Percentiles rank a stretch among this genome's conserved stretches.
phyloP scores from a whole-genome alignment of 2,888 invertebrate genomes.

The Odontocerum albicorne region DNA sequence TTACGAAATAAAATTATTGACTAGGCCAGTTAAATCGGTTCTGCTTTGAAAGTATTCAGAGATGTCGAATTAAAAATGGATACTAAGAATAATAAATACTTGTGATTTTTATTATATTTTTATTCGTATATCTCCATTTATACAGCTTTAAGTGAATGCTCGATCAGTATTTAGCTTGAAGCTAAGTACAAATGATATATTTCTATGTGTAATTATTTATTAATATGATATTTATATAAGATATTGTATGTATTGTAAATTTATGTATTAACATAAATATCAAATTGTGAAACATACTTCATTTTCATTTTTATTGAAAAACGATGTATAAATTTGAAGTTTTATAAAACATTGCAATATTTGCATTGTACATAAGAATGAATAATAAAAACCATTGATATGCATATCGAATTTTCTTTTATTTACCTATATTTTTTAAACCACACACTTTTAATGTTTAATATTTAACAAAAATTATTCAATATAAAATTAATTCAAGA shows the following conservation, averaged over 20 bases:
- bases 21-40: slow-evolving; percentile 11
- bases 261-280: too few species aligned
- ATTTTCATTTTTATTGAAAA: background rate
- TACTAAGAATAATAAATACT: background rate
- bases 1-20: too few species aligned
- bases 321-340: background rate
- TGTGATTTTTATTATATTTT: background rate
- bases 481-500: too few species aligned
- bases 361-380: slow-evolving; percentile 21
- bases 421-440: too few species aligned
- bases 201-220: background rate
- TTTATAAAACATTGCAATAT: slow-evolving; percentile 19
- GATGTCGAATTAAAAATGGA: background rate
- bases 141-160: too few species aligned
- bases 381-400: too few species aligned
- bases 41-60: background rate
- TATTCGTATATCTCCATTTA: too few species aligned
- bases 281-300: background rate
- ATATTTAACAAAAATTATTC: too few species aligned
- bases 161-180: slow-evolving; percentile 1
- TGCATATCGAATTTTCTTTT: too few species aligned
- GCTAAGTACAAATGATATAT: background rate
- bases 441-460: too few species aligned
- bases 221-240: too few species aligned
- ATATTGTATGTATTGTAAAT: too few species aligned